Conservation (phyloP, 2,797 vertebrate species). For the Enteromius unitaeniatus region DNA sequence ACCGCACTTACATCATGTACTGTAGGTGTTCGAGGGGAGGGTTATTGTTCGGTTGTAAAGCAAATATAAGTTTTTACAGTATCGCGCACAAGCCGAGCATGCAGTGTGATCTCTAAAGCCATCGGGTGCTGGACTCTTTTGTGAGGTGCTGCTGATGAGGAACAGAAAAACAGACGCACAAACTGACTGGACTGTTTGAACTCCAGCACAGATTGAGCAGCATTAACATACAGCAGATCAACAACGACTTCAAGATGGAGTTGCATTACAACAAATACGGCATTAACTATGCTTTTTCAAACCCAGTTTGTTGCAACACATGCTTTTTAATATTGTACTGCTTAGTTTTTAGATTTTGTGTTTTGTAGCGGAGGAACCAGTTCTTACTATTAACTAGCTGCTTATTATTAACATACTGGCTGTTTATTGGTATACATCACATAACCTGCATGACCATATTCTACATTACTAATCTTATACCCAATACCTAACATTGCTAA, state of each 20-base stretch:
- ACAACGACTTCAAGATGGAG: background rate
- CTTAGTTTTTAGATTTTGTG: background rate
- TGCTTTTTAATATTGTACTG: background rate
- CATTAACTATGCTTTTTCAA: background rate
- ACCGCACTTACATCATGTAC: constrained; percentile 6
- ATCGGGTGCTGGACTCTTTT: constrained; percentile 64
- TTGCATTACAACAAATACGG: background rate
- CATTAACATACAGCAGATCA: background rate
- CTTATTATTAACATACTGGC: background rate
- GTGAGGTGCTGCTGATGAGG: constrained; percentile 76
- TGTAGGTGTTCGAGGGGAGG: constrained; percentile 27
- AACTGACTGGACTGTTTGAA: constrained; percentile 1
- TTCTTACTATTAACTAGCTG: background rate
- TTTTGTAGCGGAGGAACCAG: background rate
- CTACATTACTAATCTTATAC: background rate
- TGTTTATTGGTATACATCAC: background rate
- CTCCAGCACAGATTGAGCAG: background rate
- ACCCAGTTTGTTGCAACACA: background rate
- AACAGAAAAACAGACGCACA: constrained; percentile 67
- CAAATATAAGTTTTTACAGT: constrained; percentile 49
- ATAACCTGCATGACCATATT: background rate
- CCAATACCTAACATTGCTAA: background rate
- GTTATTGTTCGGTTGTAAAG: constrained; percentile 49
- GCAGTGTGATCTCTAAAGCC: constrained; percentile 49
- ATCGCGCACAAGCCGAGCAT: constrained; percentile 56